phyloP scores from a whole-genome alignment of 2,113 vertebrate genomes.

The Pluvianellus socialis region DNA sequence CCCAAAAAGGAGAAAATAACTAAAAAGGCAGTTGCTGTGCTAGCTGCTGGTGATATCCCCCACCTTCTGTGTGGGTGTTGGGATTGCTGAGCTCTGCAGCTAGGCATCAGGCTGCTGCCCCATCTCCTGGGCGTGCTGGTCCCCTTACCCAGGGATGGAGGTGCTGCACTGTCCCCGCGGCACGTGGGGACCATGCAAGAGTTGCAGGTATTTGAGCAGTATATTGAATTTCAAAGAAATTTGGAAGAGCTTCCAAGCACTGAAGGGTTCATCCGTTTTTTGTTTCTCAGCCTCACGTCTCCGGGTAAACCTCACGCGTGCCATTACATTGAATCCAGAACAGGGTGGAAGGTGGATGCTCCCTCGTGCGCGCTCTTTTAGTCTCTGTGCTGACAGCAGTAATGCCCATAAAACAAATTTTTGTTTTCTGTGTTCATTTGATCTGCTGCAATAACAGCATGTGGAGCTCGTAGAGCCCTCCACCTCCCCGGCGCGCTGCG shows the following conservation, averaged over 20 bases:
- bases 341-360: not conserved
- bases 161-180: not conserved
- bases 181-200: not conserved
- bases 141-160: rapidly evolving
- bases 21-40: not conserved
- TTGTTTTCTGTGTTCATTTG: not conserved
- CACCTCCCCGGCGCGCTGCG: not conserved
- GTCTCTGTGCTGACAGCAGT: not conserved
- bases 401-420: not conserved
- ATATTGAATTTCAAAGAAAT: not conserved
- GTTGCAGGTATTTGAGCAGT: not conserved
- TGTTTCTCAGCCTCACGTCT: not conserved
- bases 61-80: rapidly evolving
- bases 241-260: not conserved
- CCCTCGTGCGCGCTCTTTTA: not conserved
- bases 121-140: rapidly evolving
- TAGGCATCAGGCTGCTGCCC: not conserved
- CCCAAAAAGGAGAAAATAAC: not conserved
- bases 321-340: not conserved
- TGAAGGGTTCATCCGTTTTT: not conserved
- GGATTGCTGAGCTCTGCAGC: too few relatives aligned
- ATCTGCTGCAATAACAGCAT: not conserved
- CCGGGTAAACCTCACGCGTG: not conserved
- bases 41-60: not conserved
- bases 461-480: not conserved